Evolutionary conservation across 2,888 invertebrate genomes (phyloP), one percentile per base, ranked within the genome.

Genomic region (Drosophila meridionalis): DNA sequence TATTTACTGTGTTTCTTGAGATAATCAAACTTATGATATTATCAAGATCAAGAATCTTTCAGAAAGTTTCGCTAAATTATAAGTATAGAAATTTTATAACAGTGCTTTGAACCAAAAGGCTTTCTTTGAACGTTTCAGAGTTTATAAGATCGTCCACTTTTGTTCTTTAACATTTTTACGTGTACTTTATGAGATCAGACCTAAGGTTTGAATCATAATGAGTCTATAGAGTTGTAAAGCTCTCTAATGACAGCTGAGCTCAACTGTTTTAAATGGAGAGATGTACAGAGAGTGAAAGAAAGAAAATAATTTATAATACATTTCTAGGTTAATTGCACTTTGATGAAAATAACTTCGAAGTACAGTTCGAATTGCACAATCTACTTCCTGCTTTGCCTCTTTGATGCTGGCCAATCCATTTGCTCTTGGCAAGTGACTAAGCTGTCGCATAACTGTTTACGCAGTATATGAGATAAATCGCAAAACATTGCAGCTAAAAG

Each of bases 351-450:
- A 50, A 45, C 48, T 61, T 55, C 50, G 3, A 12, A 40, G 40
- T n/a, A 20, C 14, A 47, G 50, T 32, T 56, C 40, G 28, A 40
- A 60, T 67, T 76, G 67, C 43, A 69, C 58, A 74, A 66, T 42
- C 53, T 30, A 40, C 28, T 12, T 36, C 14, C 34, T 34, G 36
- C 26, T 14, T 40, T 12, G 28, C 14, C 52, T 32, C 50, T 43
- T 32, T 3, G 14, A 32, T 48, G 43, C 47, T 63, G 20, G 47
- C 28, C 30, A 59, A 76, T 77, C 59, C 66, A 63, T 62, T 58
- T 55, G 38, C 20, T 38, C 42, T 20, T 55, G 8, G 50, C 53
- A 32, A 36, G 38, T 42, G 47, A 28, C 55, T 28, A 55, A 40
- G 14, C 14, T 28, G 28, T 38, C 55, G 9, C 55, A 40, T 55